phyloP scores from a whole-genome alignment of 2,888 invertebrate species.

The Netelia melanura region DNA sequence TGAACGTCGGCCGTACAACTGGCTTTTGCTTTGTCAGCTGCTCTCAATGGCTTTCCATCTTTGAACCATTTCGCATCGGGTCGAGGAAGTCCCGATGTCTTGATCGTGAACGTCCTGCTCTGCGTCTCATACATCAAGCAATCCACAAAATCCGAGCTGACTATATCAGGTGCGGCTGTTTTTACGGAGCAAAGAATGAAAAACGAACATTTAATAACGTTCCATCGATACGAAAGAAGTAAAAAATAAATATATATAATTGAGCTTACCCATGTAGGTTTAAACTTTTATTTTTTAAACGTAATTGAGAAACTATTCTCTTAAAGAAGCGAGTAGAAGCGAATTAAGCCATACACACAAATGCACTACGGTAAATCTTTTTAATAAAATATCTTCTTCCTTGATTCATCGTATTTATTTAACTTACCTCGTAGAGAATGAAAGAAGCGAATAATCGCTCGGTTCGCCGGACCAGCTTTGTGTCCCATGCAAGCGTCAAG shows the following conservation, averaged over 20 bases:
- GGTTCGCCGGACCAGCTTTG: slow-evolving; percentile 68
- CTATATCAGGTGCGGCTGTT: slow-evolving; percentile 90
- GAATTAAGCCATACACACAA: slow-evolving; percentile 33
- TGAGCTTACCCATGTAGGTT: slow-evolving; percentile 28
- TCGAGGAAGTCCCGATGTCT: slow-evolving; percentile 91
- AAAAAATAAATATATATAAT: neutral
- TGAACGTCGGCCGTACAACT: slow-evolving; percentile 86
- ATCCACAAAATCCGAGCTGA: slow-evolving; percentile 91
- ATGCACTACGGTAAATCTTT: slow-evolving; percentile 32
- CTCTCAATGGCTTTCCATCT: slow-evolving; percentile 90
- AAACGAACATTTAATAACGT: neutral
- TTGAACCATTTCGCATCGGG: slow-evolving; percentile 93
- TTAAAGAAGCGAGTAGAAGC: slow-evolving; percentile 35
- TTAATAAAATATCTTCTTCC: neutral
- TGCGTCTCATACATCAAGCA: slow-evolving; percentile 92
- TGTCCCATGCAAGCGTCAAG: slow-evolving; percentile 68
- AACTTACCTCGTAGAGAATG: slow-evolving; percentile 58
- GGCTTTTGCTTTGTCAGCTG: slow-evolving; percentile 85
- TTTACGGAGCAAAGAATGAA: slow-evolving; percentile 21
- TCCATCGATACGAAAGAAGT: neutral
- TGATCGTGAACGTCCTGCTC: slow-evolving; percentile 91
- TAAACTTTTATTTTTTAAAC: slow-evolving; percentile 39
- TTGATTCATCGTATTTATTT: slow-evolving; percentile 25
- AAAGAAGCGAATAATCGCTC: slow-evolving; percentile 51
- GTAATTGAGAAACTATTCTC: slow-evolving; percentile 23